A percentile compares a stretch with the other conserved stretches of the same genome.
phyloP scores from a whole-genome alignment of 2,113 vertebrate genomes.

The Mormoops blainvillei region DNA sequence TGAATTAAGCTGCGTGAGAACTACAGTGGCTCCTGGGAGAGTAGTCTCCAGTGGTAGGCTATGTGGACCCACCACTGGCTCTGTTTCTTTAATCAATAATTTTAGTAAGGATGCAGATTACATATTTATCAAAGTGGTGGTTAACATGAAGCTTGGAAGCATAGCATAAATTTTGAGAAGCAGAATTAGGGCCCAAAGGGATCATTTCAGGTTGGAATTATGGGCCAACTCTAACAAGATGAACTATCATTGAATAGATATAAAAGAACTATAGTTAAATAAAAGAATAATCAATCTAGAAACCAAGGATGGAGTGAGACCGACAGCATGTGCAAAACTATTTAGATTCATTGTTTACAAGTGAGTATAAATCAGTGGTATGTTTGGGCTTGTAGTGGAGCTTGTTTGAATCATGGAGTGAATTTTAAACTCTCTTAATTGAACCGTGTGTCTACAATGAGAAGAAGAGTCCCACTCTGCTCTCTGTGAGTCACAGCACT shows the following conservation, averaged over 20 bases:
- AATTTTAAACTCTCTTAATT: conserved; percentile 11
- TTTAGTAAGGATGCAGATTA: not conserved
- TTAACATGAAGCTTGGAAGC: not conserved
- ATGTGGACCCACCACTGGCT: not conserved
- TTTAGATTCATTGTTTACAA: conserved; percentile 37
- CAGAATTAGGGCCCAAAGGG: not conserved
- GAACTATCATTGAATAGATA: not conserved
- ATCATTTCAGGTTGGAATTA: not conserved
- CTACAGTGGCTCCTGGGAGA: not conserved
- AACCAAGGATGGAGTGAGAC: not conserved
- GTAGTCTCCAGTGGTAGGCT: too few species aligned
- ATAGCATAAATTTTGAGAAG: not conserved
- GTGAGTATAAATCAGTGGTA: not conserved
- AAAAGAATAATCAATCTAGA: not conserved
- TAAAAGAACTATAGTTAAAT: not conserved
- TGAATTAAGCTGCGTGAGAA: not conserved
- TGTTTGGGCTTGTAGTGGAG: not conserved
- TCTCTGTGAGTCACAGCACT: not conserved
- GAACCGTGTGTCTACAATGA: not conserved
- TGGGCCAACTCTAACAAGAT: not conserved
- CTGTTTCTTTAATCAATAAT: not conserved
- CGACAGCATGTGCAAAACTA: conserved; percentile 26
- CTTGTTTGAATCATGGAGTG: conserved; percentile 14
- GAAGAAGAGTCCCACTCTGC: not conserved
- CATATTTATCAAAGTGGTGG: not conserved